A percentile compares a stretch with the other conserved stretches of the same genome.
Conservation (phyloP, 1,140 invertebrate genomes). For the Micrasema minimum region DNA sequence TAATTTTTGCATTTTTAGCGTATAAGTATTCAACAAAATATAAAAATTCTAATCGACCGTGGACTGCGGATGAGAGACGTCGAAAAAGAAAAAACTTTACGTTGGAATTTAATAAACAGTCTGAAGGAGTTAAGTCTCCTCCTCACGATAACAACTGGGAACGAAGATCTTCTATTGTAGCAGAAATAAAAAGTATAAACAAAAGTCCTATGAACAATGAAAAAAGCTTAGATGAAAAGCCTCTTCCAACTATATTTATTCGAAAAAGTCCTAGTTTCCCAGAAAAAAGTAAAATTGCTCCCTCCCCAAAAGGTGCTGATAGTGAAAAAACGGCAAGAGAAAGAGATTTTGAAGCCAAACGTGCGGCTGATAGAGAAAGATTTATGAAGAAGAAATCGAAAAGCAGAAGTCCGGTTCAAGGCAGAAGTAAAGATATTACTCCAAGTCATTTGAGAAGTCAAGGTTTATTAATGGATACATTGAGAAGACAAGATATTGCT, state of each 20-base stretch:
- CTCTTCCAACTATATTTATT: conserved; percentile 41
- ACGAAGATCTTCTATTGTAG: conserved; percentile 55
- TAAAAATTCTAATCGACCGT: conserved; percentile 62
- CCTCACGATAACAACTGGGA: conserved; percentile 64
- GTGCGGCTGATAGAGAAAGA: conserved; percentile 61
- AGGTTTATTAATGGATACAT: conserved; percentile 47
- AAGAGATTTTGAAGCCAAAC: conserved; percentile 64
- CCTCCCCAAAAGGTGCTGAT: conserved; percentile 58
- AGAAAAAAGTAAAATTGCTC: conserved; percentile 67
- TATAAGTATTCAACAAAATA: conserved; percentile 67
- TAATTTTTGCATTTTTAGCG: conserved; percentile 55
- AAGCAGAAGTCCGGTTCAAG: conserved; percentile 70
- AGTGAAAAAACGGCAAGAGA: conserved; percentile 57
- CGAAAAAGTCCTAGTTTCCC: conserved; percentile 58
- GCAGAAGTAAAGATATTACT: conserved; percentile 56
- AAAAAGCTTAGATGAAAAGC: conserved; percentile 43
- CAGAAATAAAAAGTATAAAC: conserved; percentile 50
- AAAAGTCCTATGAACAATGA: conserved; percentile 49
- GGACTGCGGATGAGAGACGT: conserved; percentile 74
- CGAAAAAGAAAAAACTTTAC: conserved; percentile 75
- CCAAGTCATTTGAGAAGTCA: conserved; percentile 50
- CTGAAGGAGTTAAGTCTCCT: conserved; percentile 63
- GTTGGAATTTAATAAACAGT: conserved; percentile 70
- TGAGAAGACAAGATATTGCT: conserved; percentile 57
- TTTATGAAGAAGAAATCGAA: conserved; percentile 67